phyloP scores from a whole-genome alignment of 2,888 invertebrate species.

The Trilocha varians region DNA sequence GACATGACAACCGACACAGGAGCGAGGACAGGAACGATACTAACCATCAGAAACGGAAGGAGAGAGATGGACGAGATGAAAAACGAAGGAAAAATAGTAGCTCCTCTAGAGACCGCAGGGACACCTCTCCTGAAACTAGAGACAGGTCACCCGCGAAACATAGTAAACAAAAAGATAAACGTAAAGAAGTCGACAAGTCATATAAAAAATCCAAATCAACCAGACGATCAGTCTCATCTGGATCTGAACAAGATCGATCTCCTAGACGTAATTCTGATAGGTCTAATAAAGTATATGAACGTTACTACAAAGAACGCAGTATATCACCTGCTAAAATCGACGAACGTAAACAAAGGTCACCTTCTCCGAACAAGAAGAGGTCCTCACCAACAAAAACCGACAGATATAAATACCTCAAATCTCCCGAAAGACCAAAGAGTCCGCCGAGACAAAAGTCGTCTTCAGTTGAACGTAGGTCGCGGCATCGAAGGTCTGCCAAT shows the following conservation, averaged over 20 bases:
- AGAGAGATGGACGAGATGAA: slow-evolving; percentile 25
- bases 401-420: slow-evolving; percentile 5
- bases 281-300: slow-evolving; percentile 26
- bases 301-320: slow-evolving; percentile 32
- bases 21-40: slow-evolving; percentile 35
- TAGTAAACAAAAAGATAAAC: slow-evolving; percentile 30
- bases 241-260: slow-evolving; percentile 39
- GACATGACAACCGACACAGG: slow-evolving; percentile 25
- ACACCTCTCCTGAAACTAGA: slow-evolving; percentile 35
- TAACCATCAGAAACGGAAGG: slow-evolving; percentile 23
- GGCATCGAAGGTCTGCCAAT: slow-evolving; percentile 21
- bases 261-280: slow-evolving; percentile 31
- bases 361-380: background rate
- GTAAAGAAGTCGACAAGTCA: slow-evolving; percentile 34
- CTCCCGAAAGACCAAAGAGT: slow-evolving; percentile 10
- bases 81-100: slow-evolving; percentile 36
- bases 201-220: slow-evolving; percentile 34
- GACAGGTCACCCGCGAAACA: slow-evolving; percentile 35
- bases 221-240: slow-evolving; percentile 35
- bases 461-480: slow-evolving; percentile 5
- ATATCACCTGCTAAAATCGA: slow-evolving; percentile 24
- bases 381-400: background rate
- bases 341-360: slow-evolving; percentile 29
- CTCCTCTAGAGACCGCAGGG: slow-evolving; percentile 33
- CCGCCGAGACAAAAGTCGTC: slow-evolving; percentile 15